Percentiles rank a stretch among this genome's conserved stretches.
Conservation (phyloP, 1,140 invertebrate genomes). For the Brachionus sp. region DNA sequence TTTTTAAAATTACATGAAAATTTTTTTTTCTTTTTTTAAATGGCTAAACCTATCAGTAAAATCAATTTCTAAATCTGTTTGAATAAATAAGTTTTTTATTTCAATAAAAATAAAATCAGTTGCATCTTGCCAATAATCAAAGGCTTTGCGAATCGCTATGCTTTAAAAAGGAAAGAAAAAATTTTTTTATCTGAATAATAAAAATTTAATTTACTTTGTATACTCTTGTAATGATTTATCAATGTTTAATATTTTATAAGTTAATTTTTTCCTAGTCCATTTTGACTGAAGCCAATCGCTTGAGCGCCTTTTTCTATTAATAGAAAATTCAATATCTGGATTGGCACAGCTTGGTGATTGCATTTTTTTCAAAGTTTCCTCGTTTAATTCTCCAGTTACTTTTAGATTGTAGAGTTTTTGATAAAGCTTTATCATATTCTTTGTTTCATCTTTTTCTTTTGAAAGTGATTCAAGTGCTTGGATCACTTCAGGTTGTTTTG, state of each 20-base stretch:
- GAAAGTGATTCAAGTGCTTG: not conserved
- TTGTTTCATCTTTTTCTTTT: not conserved
- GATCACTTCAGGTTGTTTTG: not conserved
- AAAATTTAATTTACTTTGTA: not conserved
- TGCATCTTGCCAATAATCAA: slow-evolving; percentile 18
- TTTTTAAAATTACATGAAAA: not conserved
- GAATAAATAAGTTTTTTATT: not conserved
- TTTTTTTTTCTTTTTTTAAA: not conserved
- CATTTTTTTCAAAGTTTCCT: not conserved
- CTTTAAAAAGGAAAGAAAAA: not conserved
- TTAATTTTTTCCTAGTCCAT: not conserved
- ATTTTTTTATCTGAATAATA: not conserved
- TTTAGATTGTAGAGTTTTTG: not conserved
- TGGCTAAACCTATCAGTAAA: not conserved
- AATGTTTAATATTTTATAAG: not conserved
- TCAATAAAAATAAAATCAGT: slow-evolving; percentile 5
- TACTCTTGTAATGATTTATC: slow-evolving; percentile 5
- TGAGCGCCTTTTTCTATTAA: not conserved
- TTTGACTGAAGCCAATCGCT: not conserved
- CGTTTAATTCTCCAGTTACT: not conserved
- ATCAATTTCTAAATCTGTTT: slow-evolving; percentile 13
- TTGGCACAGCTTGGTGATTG: slow-evolving; percentile 22
- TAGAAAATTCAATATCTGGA: not conserved
- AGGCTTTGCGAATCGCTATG: not conserved
- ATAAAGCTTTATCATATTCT: not conserved